phyloP scores from a whole-genome alignment of 2,888 invertebrate genomes.

The Tupiocoris notatus region DNA sequence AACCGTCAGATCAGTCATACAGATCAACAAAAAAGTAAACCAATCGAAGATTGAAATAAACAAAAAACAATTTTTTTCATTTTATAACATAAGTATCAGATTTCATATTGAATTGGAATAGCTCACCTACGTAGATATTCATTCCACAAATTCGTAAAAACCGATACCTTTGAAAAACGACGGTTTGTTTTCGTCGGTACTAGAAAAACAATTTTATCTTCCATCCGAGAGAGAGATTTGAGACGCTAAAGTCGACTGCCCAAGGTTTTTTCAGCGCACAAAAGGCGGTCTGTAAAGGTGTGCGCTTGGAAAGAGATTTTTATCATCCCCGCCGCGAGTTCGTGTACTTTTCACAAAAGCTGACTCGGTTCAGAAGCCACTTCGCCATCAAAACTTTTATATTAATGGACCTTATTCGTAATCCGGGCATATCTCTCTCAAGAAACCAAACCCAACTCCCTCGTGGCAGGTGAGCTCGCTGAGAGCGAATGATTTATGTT shows the following conservation, averaged over 20 bases:
- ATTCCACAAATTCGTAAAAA: too few relatives aligned
- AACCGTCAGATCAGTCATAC: too few relatives aligned
- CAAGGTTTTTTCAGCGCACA: background rate
- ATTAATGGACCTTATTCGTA: constrained; percentile 25
- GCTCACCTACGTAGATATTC: too few relatives aligned
- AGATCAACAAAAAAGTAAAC: too few relatives aligned
- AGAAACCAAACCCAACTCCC: background rate
- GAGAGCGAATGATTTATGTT: background rate
- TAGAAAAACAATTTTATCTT: background rate
- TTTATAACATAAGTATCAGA: too few relatives aligned
- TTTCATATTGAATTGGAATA: too few relatives aligned
- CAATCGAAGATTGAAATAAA: too few relatives aligned
- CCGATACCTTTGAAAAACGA: too few relatives aligned
- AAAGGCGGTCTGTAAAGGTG: background rate
- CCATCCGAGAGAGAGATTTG: background rate
- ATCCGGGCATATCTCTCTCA: background rate
- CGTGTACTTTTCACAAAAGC: background rate
- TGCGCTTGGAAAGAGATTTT: constrained; percentile 7
- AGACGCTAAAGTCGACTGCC: background rate
- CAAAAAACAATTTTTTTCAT: too few relatives aligned
- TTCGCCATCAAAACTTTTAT: constrained; percentile 19
- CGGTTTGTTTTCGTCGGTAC: too few relatives aligned
- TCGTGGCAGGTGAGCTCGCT: background rate
- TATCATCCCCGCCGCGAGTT: background rate
- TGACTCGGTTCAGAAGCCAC: constrained; percentile 4